Percentiles rank a stretch among this genome's conserved stretches.
phyloP scores from a whole-genome alignment of 2,113 vertebrate species.

The Osmerus mordax region DNA sequence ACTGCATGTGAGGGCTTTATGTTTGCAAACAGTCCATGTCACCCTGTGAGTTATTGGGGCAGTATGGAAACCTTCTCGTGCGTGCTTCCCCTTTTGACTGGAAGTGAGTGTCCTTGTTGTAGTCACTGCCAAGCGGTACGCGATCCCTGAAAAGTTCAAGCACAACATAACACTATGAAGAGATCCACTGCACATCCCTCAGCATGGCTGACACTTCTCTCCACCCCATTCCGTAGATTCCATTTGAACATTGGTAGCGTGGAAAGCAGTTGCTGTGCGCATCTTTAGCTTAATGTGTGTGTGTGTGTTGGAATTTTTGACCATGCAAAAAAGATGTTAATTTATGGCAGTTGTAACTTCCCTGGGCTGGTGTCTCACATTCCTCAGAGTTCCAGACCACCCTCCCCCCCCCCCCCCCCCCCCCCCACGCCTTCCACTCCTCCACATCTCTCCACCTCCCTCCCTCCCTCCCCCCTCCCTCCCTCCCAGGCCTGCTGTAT shows the following conservation, averaged over 20 bases:
- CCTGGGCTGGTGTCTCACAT: constrained; percentile 31
- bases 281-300: constrained; percentile 2
- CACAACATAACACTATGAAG: constrained; percentile 6
- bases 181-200: constrained; percentile 64
- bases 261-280: constrained; percentile 51
- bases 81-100: no score
- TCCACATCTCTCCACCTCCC: constrained; percentile 19
- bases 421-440: constrained; percentile 45
- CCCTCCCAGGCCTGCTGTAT: constrained; percentile 7
- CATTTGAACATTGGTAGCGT: constrained; percentile 38
- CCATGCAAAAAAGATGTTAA: constrained; percentile 45
- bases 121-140: neutral
- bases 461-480: constrained; percentile 14
- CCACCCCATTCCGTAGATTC: constrained; percentile 55
- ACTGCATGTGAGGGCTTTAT: neutral
- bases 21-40: neutral
- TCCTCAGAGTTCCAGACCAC: constrained; percentile 41
- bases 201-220: constrained; percentile 59
- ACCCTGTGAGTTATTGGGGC: neutral
- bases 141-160: neutral
- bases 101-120: no score
- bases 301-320: constrained; percentile 31
- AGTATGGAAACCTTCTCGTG: neutral
- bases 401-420: constrained; percentile 16
- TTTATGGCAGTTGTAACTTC: constrained; percentile 48